These are phyloP conservation scores for Tachina grossa DNA, from an alignment of 2,888 invertebrate species.

Conservation along the genomic window DNA sequence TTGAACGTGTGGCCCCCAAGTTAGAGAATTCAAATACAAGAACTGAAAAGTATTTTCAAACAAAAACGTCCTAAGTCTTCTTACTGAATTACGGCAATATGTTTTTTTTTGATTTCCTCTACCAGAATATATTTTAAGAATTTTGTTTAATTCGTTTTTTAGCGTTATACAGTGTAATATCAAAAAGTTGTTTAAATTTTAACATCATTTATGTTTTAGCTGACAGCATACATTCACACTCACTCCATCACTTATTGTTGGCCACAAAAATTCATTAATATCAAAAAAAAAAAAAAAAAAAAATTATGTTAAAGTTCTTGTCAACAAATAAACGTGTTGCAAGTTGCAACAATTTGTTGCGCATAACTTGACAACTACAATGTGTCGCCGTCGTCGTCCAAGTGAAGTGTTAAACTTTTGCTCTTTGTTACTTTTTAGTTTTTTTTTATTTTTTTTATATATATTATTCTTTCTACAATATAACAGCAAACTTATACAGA, in stretches of 20 bases:
- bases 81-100: no score
- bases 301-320: conserved; percentile 40
- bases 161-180: background rate
- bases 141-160: no score
- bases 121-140: background rate
- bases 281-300: background rate
- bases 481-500: background rate
- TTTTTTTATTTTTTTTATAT: background rate
- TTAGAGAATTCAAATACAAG: no score
- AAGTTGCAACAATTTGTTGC: conserved; percentile 64
- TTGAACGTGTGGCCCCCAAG: no score
- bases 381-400: conserved; percentile 23
- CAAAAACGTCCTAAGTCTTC: no score
- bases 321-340: conserved; percentile 6
- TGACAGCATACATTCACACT: background rate
- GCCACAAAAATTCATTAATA: conserved; percentile 31
- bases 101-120: no score
- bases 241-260: conserved; percentile 9
- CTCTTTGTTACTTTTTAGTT: conserved; percentile 22
- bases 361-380: conserved; percentile 56
- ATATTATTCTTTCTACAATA: conserved; percentile 39
- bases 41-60: no score
- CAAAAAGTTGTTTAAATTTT: background rate
- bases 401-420: conserved; percentile 44
- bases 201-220: background rate